phyloP scores from a whole-genome alignment of 2,113 vertebrate genomes.

The Podarcis raffonei region DNA sequence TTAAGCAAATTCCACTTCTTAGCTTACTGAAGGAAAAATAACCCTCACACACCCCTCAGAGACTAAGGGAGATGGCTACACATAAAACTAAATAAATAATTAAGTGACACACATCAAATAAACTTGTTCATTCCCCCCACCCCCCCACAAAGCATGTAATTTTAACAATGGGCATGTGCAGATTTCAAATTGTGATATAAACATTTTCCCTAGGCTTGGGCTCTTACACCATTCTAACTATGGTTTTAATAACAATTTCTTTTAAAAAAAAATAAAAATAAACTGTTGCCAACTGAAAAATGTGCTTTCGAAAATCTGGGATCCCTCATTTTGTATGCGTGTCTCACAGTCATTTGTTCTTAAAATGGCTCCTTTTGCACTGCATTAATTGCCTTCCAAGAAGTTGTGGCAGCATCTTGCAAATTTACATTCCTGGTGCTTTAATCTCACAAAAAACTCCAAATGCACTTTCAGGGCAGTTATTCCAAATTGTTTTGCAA shows the following conservation, averaged over 20 bases:
- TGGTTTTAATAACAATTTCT: not conserved
- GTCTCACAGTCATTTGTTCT: not conserved
- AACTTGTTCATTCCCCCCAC: not conserved
- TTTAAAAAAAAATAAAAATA: not conserved
- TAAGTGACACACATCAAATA: not conserved
- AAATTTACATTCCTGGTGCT: constrained; percentile 11
- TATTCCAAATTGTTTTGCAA: not conserved
- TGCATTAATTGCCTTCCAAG: not conserved
- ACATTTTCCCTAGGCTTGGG: not conserved
- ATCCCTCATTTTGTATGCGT: constrained; percentile 20
- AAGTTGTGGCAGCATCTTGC: not conserved
- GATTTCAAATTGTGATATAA: not conserved
- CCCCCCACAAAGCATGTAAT: not conserved
- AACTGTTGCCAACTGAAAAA: constrained; percentile 11
- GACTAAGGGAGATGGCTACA: not conserved
- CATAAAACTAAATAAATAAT: not conserved
- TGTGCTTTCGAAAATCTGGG: not conserved
- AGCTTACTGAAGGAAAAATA: not conserved
- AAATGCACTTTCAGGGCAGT: not conserved
- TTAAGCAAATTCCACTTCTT: not conserved
- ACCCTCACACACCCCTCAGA: not conserved
- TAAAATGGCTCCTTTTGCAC: constrained; percentile 14
- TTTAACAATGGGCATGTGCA: not conserved
- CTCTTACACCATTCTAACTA: not conserved
- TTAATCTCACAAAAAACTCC: constrained; percentile 3